Percentiles rank a stretch among this genome's conserved stretches.
phyloP scores from a whole-genome alignment of 2,888 invertebrate genomes.

The Drosophila sordidula region DNA sequence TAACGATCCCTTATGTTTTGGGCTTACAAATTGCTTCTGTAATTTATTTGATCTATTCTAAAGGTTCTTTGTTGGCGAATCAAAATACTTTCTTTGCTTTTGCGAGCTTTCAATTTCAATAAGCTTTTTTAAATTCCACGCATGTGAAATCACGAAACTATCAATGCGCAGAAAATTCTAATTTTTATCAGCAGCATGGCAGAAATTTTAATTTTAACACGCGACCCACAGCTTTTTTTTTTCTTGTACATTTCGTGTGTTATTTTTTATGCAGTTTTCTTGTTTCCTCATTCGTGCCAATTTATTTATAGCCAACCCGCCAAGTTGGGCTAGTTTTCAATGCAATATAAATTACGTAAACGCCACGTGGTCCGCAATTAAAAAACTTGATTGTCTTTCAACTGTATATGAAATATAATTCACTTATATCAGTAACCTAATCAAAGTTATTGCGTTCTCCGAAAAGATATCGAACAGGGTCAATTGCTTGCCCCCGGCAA shows the following conservation, averaged over 20 bases:
- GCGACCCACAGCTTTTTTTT: slow-evolving; percentile 19
- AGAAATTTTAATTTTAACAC: slow-evolving; percentile 34
- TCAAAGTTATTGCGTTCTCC: slow-evolving; percentile 17
- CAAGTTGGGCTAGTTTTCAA: slow-evolving; percentile 13
- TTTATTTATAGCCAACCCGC: slow-evolving; percentile 49
- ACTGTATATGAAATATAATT: slow-evolving; percentile 12
- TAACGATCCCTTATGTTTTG: too few species aligned
- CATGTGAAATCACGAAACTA: slow-evolving; percentile 28
- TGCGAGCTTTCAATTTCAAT: slow-evolving; percentile 37
- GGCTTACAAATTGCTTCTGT: background rate
- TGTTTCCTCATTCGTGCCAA: slow-evolving; percentile 23
- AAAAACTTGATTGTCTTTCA: slow-evolving; percentile 10
- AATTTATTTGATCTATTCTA: slow-evolving; percentile 13
- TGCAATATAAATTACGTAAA: slow-evolving; percentile 34
- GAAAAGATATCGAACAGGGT: slow-evolving; percentile 21
- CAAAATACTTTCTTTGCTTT: slow-evolving; percentile 3
- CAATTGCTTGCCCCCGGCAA: slow-evolving; percentile 42
- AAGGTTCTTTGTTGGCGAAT: too few species aligned
- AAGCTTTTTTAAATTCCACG: slow-evolving; percentile 33
- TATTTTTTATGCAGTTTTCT: slow-evolving; percentile 18
- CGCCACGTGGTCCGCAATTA: slow-evolving; percentile 38
- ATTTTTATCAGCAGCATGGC: slow-evolving; percentile 6
- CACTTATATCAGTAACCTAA: slow-evolving; percentile 22
- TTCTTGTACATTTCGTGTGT: slow-evolving; percentile 17
- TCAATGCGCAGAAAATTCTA: slow-evolving; percentile 1